Evolutionary conservation across 2,113 vertebrate species (phyloP), one percentile per base, ranked within the genome.

Genomic region (Dipodomys stephensi): DNA sequence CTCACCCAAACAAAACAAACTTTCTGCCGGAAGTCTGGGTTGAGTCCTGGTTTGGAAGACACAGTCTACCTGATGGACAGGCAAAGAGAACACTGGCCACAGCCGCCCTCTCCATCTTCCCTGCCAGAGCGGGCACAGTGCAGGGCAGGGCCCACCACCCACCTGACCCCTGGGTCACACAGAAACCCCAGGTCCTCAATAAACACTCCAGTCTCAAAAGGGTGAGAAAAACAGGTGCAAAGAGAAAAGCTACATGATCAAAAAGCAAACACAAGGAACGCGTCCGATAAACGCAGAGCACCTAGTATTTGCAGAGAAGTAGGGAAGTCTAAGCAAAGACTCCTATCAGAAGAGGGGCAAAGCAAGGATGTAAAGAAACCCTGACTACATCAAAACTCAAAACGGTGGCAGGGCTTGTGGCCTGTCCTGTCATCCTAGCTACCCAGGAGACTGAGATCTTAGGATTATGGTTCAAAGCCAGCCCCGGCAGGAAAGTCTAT

Each of bases 11-110:
- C 80, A 87, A 83, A 62, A 12, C 35, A 79, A 22, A 64, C 10
- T 62, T 28, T 19, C 35, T 39, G 19, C 39, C 27, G 12, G 23
- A 86, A 35, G 27, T 30, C 28, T 57, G 53, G 4, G 49, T 65
- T 23, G 25, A 1, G 5, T 49, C 19, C 74, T 8, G 2, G n/a
- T 57, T 57, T 57, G 53, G 53, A 57, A 85, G 13, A 25, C 32
- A 60, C 0, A 16, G n/a, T n/a, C 49, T 30, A 4, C 19, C 35
- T 62, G 9, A 0, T 4, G 20, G n/a, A 18, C 46, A 67, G 4
- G 53, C 53, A 13, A 13, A 57, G 15, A 57, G 13, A 16, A 20
- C 30, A 18, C 32, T 7, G n/a, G 39, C 44, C 22, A 5, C 6
- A 15, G 30, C 23, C 28, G 8, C 67, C 62, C 39, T 7, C 25